Conservation (phyloP, 2,888 invertebrate species). For the Mantis religiosa region DNA sequence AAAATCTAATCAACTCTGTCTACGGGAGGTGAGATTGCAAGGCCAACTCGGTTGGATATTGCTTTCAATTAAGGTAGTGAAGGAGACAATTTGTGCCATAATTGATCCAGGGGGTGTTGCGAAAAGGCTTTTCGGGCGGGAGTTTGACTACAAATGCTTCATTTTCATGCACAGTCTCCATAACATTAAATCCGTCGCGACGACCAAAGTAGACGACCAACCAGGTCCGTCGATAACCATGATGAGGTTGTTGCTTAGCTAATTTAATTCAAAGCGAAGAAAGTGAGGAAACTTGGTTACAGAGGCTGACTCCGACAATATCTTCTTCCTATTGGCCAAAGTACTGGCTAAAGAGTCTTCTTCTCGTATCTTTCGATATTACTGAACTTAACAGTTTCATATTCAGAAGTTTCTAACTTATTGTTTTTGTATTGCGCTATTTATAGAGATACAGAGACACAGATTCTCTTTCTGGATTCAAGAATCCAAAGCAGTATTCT, state of each 20-base stretch:
- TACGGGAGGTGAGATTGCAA: background rate
- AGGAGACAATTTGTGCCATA: background rate
- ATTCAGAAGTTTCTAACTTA: too few species aligned
- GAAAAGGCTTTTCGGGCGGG: background rate
- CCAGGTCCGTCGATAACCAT: background rate
- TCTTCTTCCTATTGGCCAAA: too few species aligned
- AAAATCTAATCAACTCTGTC: background rate
- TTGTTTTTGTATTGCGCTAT: too few species aligned
- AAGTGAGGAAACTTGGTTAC: too few species aligned
- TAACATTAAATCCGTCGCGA: background rate
- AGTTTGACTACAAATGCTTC: constrained; percentile 13
- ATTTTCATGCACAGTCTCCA: background rate
- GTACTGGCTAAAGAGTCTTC: too few species aligned
- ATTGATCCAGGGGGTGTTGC: background rate
- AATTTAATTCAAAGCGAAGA: too few species aligned
- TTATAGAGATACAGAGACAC: too few species aligned
- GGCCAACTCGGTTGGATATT: background rate
- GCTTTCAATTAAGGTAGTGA: constrained; percentile 10
- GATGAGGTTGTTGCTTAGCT: background rate
- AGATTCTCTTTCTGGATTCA: too few species aligned
- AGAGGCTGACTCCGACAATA: too few species aligned
- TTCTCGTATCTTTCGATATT: too few species aligned
- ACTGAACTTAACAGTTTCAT: too few species aligned
- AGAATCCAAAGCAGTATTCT: too few species aligned
- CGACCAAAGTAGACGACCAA: background rate